Conservation (phyloP, 2,797 vertebrate species). For the Neosilurus hyrtlii region DNA sequence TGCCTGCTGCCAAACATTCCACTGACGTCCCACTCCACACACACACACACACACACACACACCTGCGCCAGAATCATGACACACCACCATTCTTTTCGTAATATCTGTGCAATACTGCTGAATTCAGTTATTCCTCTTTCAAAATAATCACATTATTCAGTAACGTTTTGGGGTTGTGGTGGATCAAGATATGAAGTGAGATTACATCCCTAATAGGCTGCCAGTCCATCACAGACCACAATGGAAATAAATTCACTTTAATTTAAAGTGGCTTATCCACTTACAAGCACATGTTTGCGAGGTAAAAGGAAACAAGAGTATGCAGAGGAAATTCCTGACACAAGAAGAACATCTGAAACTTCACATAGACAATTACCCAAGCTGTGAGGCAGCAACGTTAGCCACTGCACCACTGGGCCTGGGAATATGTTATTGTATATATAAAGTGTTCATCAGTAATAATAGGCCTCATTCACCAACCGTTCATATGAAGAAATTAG, state of each 20-base stretch:
- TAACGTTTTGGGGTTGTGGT: not conserved
- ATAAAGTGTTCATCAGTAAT: not conserved
- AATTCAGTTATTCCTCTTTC: constrained; percentile 5
- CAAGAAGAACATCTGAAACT: constrained; percentile 1
- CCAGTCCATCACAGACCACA: not conserved
- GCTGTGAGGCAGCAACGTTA: not conserved
- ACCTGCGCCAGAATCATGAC: constrained; percentile 23
- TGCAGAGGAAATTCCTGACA: not conserved
- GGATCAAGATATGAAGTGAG: not conserved
- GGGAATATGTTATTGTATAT: not conserved
- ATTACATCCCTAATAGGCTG: not conserved
- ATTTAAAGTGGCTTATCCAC: not conserved
- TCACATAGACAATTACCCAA: not conserved
- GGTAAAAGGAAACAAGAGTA: not conserved
- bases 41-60: not conserved
- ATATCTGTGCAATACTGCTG: constrained; percentile 42
- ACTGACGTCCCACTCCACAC: constrained; percentile 43
- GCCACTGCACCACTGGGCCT: not conserved
- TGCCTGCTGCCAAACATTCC: constrained; percentile 50
- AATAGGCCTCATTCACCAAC: too few relatives aligned
- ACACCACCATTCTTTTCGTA: constrained; percentile 53
- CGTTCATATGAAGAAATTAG: too few relatives aligned
- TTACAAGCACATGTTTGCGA: not conserved
- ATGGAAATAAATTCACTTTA: not conserved
- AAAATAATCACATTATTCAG: too few relatives aligned